Evolutionary conservation across 2,797 vertebrate species (phyloP), one percentile per base, ranked within the genome.

Genomic region (Sebastes paucispinis): DNA sequence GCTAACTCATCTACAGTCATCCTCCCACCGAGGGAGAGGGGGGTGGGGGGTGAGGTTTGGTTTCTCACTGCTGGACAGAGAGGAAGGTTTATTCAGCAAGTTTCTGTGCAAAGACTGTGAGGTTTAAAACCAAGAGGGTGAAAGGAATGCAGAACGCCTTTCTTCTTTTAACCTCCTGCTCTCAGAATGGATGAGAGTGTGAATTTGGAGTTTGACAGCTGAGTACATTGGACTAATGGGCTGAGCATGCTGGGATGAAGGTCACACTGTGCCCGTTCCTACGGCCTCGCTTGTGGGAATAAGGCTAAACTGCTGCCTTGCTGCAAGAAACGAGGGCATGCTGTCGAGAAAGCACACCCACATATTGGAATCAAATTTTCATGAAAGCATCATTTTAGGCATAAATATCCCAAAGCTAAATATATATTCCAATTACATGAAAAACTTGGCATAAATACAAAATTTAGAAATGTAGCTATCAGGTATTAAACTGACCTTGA

Each of bases 171-270:
- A 91, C 87, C 81, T 83, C 34, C 82, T 81, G 87, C 85, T 86
- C 84, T 75, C 68, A 80, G 63, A 87, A 79, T 32, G 84, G 80
- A 73, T 82, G 83, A 73, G 84, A 78, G 83, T 79, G 84, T 86
- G 88, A 91, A 85, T 90, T 83, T 85, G 80, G 73, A 81, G 82
- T 85, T 86, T 92, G 90, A 92, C 93, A 93, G 87, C 88, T 92
- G 84, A 93, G 82, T 88, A 91, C 91, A 94, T 93, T 92, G 91
- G 87, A 93, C 87, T 92, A 94, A 94, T 92, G 88, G 91, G 79
- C 89, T 88, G 86, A 90, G 77, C 87, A 85, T 69, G 65, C 75
- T 79, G 75, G 71, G 87, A 91, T 73, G 83, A 91, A 88, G 92
- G 91, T 91, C 90, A 89, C 81, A 68, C 20, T 80, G 73, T 69